Base-by-base conservation (phyloP, 2,797 vertebrate species). In the Lerista edwardsae region DNA sequence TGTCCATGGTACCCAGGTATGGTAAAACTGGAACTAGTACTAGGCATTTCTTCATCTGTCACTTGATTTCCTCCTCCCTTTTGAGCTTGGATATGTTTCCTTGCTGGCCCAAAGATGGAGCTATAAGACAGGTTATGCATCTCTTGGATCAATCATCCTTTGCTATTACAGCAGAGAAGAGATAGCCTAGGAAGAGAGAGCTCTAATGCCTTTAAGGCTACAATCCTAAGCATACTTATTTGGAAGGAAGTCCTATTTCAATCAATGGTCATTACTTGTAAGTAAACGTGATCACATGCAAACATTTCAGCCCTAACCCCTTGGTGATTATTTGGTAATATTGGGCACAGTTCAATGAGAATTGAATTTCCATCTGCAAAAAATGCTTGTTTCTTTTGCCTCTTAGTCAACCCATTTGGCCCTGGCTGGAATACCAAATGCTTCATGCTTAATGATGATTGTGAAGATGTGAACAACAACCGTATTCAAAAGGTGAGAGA, bases 401-500 rank as follows among this genome's bases (percentile, higher is more conserved):
- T 84, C 67, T n/a, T 36, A 96, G 95, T 96, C n/a, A 94, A 89
- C 29, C 94, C 95, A 47, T 95, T 95, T 82, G 92, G 90, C 64
- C 86, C 90, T 31, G 94, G 92, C 41, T 95, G 95, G 96, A 91
- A 94, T 90, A 76, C 85, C 82, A 15, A 79, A 25, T 96, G 95
- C 74, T 64, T 0, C 0, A 76, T 68, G 6, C 0, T 64, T n/a
- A 68, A 87, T 73, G 7, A 31, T 0, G 87, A 93, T 14, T 96
- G 96, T 25, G 92, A 95, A 87, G 95, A 95, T 4, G 85, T 25
- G 34, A 94, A 94, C 7, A 96, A 95, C 64, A 31, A 0, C 1
- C 94, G 92, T 87, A 88, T 92, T 64, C 90, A 90, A 81, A 79
- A 96, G 95, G 96, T 96, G 88, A 92, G 91, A 84, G 62, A 73